A percentile compares a stretch with the other conserved stretches of the same genome.
These are phyloP conservation scores for Shinisaurus crocodilurus DNA, from an alignment of 2,113 vertebrate species.

Conservation along the genomic window DNA sequence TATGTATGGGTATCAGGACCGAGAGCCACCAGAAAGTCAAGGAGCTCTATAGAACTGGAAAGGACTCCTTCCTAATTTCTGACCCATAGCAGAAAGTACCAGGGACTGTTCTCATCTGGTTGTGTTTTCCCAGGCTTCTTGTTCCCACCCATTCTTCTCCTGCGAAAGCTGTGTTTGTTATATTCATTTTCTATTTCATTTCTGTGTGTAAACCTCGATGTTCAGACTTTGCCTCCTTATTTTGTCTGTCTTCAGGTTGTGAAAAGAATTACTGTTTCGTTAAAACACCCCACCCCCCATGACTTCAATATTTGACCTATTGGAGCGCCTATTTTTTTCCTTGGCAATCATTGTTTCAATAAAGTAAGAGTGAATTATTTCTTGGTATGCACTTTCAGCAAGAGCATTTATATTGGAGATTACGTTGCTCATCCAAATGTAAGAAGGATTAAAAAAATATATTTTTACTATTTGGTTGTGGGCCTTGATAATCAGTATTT, in stretches of 20 bases:
- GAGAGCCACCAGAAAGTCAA: not conserved
- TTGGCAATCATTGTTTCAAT: not conserved
- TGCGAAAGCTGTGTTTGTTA: not conserved
- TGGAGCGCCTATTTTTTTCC: not conserved
- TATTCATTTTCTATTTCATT: not conserved
- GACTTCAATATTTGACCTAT: not conserved
- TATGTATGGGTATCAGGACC: not conserved
- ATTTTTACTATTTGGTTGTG: not conserved
- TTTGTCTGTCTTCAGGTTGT: not conserved
- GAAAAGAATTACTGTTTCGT: not conserved
- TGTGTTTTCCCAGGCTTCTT: not conserved
- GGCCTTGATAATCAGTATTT: constrained; percentile 1
- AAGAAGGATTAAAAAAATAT: not conserved
- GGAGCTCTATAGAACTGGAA: not conserved
- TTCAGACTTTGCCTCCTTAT: not conserved
- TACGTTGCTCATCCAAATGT: not conserved
- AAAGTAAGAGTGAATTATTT: constrained; percentile 1
- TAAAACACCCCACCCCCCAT: not conserved
- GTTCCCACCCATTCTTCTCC: not conserved
- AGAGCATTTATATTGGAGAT: not conserved
- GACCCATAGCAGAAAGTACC: not conserved
- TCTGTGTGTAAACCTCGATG: not conserved
- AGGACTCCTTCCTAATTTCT: not conserved
- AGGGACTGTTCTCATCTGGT: not conserved
- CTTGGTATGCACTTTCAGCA: not conserved